Percentiles rank a stretch among this genome's conserved stretches.
Evolutionary conservation across 2,113 vertebrate genomes (phyloP).

Genomic region (Catharus minimus): DNA sequence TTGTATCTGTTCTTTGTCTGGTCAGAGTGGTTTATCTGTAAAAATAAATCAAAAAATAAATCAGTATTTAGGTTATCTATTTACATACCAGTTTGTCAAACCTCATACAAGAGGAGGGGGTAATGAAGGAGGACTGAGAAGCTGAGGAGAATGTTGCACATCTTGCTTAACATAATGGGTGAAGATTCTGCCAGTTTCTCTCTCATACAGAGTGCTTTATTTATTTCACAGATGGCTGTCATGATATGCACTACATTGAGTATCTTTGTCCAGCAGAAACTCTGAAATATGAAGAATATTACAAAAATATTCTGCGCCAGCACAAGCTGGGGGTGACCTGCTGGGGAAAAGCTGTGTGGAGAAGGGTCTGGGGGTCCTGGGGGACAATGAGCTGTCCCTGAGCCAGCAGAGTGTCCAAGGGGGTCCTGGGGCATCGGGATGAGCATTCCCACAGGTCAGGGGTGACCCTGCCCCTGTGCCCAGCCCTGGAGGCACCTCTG

Average conservation of each 20-base stretch:
- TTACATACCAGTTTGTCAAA: background rate
- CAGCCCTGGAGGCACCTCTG: background rate
- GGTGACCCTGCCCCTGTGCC: no score
- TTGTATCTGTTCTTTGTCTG: conserved; percentile 53
- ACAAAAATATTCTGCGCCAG: background rate
- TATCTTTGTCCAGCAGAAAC: background rate
- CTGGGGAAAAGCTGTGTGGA: background rate
- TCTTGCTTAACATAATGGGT: background rate
- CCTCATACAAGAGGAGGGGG: background rate
- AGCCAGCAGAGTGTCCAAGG: background rate
- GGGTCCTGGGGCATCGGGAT: fast-evolving
- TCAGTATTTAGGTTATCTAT: background rate
- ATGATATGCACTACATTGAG: background rate
- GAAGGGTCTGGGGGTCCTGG: background rate
- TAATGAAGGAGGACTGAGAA: background rate
- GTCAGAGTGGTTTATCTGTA: conserved; percentile 74
- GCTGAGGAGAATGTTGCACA: background rate
- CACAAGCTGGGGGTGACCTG: background rate
- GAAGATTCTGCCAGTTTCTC: background rate
- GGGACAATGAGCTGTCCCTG: background rate
- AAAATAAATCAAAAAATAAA: background rate
- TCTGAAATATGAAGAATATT: background rate
- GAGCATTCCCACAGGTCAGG: background rate
- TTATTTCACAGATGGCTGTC: background rate
- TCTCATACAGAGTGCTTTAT: background rate